Base-by-base conservation (phyloP, 2,113 vertebrate genomes). In the Anhinga rufa region DNA sequence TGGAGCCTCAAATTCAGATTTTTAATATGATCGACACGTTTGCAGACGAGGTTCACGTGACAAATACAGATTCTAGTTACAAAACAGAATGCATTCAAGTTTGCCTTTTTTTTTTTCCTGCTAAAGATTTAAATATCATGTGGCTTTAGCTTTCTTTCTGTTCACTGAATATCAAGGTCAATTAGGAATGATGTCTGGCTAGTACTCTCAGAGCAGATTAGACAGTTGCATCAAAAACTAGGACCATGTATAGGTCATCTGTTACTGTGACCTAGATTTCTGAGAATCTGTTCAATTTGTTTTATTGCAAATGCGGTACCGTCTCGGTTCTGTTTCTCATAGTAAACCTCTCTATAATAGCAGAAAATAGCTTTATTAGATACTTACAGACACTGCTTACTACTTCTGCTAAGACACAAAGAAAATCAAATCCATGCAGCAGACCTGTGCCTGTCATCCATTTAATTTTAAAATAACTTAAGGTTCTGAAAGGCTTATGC, bases 121-220 rank as follows among this genome's bases (percentile, higher is more conserved):
- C 78, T 83, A 87, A 97, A 97, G 92, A 98, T 86, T 95, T 80
- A 97, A 72, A 94, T 92, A 94, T 88, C 90, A 95, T 94, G 86
- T 95, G 84, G 88, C 90, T 98, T 97, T 96, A 96, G 95, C 86
- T 95, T 97, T 97, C 97, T 97, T 97, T 98, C 98, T 98, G 98
- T 97, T 99, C 98, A 98, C 68, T 99, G 98, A 98, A 98, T 98
- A 99, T 99, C 98, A 98, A 98, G 98, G 98, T 98, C 97, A 98
- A 99, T 98, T 98, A 98, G 97, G 97, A 98, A 98, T 96, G 97
- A 98, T 92, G 97, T 98, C 98, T 98, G 97, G 97, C 90, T 94
- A 97, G 97, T 96, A 72, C 97, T 98, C 95, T 97, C 91, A 91
- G 97, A 98, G 98, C 97, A 98, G 98, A 99, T 98, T 98, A 99